Conservation (phyloP, 2,888 invertebrate genomes). For the Coecobrya sp. region DNA sequence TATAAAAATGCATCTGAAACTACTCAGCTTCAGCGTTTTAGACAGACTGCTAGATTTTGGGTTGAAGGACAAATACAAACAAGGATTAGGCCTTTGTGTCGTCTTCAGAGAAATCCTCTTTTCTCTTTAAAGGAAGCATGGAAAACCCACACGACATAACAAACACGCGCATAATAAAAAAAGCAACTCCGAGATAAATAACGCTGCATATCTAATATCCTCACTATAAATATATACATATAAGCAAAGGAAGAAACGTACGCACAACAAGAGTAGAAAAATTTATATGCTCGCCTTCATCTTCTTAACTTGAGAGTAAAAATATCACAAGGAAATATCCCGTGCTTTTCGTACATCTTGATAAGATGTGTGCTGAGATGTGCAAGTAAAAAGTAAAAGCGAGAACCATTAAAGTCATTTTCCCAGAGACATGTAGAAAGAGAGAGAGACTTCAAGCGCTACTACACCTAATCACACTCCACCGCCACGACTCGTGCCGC, state of each 20-base stretch:
- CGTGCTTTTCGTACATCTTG: slow-evolving; percentile 1
- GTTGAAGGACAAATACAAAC: slow-evolving; percentile 54
- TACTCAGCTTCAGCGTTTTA: not conserved
- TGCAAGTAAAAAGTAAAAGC: slow-evolving; percentile 61
- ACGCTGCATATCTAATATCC: slow-evolving; percentile 5
- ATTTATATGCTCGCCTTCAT: not conserved
- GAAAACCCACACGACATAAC: slow-evolving; percentile 17
- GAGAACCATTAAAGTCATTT: slow-evolving; percentile 66
- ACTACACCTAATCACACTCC: slow-evolving; percentile 56
- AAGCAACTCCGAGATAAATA: not conserved
- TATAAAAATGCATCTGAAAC: not conserved
- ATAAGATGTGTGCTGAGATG: slow-evolving; percentile 40
- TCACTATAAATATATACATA: not conserved
- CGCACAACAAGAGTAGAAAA: not conserved
- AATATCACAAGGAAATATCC: slow-evolving; percentile 3
- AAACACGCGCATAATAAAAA: slow-evolving; percentile 17
- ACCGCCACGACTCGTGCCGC: slow-evolving; percentile 40
- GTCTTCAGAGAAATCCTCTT: slow-evolving; percentile 17
- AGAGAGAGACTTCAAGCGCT: slow-evolving; percentile 15
- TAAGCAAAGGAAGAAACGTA: not conserved
- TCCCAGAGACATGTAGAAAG: slow-evolving; percentile 46
- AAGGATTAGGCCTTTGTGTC: slow-evolving; percentile 35
- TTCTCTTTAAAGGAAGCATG: not conserved
- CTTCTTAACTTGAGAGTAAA: slow-evolving; percentile 12
- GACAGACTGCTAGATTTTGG: slow-evolving; percentile 27